Percentiles rank a stretch among this genome's conserved stretches.
These are phyloP conservation scores for Corythaixoides concolor DNA, from an alignment of 2,113 vertebrate species.

Conservation along the genomic window DNA sequence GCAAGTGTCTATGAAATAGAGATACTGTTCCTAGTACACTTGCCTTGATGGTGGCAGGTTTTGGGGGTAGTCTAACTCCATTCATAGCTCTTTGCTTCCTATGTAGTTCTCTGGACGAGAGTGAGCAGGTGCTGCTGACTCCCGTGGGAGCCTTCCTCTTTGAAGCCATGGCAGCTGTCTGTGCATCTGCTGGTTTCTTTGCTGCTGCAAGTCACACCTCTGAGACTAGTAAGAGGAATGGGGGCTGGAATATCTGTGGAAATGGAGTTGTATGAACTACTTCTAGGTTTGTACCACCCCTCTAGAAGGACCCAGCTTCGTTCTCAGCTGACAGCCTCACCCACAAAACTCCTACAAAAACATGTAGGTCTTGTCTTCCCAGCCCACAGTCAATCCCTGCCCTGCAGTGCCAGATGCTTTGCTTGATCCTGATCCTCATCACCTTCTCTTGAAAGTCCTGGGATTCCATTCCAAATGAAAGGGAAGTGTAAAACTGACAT, in stretches of 20 bases:
- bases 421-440: not conserved
- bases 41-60: not conserved
- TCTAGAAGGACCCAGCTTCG: not conserved
- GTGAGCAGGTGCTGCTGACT: not conserved
- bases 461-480: not conserved
- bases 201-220: not conserved
- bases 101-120: not conserved
- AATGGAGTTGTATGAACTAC: not conserved
- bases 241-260: not conserved
- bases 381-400: not conserved
- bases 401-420: not conserved
- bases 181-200: not conserved
- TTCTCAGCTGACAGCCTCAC: conserved; percentile 6
- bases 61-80: not conserved
- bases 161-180: not conserved
- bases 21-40: not conserved
- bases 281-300: not conserved
- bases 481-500: not conserved
- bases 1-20: not conserved
- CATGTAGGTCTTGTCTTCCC: not conserved
- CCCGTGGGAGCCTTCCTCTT: not conserved
- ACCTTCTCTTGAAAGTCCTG: not conserved
- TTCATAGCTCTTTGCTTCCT: not conserved
- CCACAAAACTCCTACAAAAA: not conserved
- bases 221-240: not conserved